A percentile compares a stretch with the other conserved stretches of the same genome.
phyloP scores from a whole-genome alignment of 2,888 invertebrate genomes.

The Esperia sulphurella region DNA sequence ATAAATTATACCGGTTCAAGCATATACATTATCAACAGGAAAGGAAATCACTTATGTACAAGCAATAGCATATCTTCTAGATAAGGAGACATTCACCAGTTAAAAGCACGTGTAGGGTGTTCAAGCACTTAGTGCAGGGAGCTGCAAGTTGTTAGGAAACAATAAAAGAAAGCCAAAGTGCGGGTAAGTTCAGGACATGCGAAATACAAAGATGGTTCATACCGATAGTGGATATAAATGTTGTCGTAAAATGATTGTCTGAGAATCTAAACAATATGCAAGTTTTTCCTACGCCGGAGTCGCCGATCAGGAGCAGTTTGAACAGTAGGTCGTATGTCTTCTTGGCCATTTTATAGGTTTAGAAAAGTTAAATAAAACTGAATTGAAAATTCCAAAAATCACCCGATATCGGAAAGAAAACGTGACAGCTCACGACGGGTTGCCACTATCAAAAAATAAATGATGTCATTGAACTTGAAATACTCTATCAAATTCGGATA shows the following conservation, averaged over 20 bases:
- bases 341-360: conserved; percentile 88
- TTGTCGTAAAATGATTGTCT: conserved; percentile 96
- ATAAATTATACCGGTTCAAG: not conserved
- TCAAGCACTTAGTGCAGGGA: not conserved
- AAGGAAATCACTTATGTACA: conserved; percentile 3
- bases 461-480: conserved; percentile 10
- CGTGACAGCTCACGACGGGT: conserved; percentile 15
- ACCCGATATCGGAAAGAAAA: conserved; percentile 22
- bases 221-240: conserved; percentile 98
- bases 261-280: conserved; percentile 96
- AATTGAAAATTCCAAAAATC: conserved; percentile 31
- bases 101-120: not conserved
- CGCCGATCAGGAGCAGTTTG: conserved; percentile 94
- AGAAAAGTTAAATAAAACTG: conserved; percentile 25
- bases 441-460: conserved; percentile 10
- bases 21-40: not conserved
- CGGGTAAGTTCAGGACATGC: conserved; percentile 6
- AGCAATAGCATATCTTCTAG: not conserved
- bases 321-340: conserved; percentile 96
- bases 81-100: not conserved
- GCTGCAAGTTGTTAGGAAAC: not conserved
- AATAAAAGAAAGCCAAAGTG: conserved; percentile 1
- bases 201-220: conserved; percentile 55
- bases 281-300: conserved; percentile 96
- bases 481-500: conserved; percentile 1